A percentile compares a stretch with the other conserved stretches of the same genome.
These are phyloP conservation scores for Pseudorectes ferrugineus DNA, from an alignment of 2,113 vertebrate species.

Conservation along the genomic window DNA sequence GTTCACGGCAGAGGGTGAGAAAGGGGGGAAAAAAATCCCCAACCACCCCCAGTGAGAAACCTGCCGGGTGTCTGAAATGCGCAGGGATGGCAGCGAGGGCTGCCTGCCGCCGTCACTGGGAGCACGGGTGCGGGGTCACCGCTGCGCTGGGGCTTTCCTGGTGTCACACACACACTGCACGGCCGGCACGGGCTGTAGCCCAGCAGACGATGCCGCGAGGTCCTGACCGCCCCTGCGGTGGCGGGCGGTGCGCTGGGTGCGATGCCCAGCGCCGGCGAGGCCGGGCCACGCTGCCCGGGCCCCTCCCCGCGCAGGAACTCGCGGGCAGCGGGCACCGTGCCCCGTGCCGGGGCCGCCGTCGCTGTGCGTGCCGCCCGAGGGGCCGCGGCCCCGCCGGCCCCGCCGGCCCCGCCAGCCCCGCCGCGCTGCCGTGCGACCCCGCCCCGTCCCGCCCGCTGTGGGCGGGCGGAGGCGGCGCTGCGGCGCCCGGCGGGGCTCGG, in stretches of 20 bases:
- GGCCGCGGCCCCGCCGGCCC: not conserved
- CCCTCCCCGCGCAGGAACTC: too few relatives aligned
- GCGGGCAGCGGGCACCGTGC: not conserved
- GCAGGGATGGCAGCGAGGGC: too few relatives aligned
- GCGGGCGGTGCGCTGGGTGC: not conserved
- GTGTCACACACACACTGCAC: rapidly evolving
- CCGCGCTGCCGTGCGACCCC: too few relatives aligned
- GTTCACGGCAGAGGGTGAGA: not conserved
- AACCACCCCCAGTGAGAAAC: too few relatives aligned
- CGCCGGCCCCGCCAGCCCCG: too few relatives aligned
- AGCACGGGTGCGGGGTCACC: rapidly evolving
- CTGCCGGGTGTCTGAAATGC: rapidly evolving
- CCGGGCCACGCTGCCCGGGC: not conserved
- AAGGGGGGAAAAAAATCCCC: too few relatives aligned
- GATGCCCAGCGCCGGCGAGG: too few relatives aligned
- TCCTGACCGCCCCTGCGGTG: not conserved
- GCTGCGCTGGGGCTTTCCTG: rapidly evolving
- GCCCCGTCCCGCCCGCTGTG: too few relatives aligned
- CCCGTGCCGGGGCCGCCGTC: not conserved
- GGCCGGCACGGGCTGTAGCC: not conserved
- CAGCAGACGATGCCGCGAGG: rapidly evolving
- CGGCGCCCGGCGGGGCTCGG: too few relatives aligned
- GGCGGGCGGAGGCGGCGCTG: too few relatives aligned
- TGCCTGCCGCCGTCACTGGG: not conserved
- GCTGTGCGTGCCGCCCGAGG: not conserved